phyloP scores from a whole-genome alignment of 2,797 vertebrate species.

The Microtus californicus region DNA sequence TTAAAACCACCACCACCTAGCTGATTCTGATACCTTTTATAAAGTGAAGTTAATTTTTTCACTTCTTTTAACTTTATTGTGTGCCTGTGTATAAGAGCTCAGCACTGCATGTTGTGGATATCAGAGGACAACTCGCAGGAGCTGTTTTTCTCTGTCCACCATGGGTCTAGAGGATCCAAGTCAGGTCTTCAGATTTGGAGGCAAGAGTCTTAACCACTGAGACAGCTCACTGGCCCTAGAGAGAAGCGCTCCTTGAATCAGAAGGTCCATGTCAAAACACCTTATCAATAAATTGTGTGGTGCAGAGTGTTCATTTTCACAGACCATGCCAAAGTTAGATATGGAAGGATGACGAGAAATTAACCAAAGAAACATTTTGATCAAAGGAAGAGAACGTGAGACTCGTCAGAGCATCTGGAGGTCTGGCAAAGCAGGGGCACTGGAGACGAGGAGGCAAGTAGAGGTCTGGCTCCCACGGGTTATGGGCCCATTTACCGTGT shows the following conservation, averaged over 20 bases:
- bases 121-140: background rate
- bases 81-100: background rate
- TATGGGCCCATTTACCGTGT: background rate
- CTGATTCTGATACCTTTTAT: background rate
- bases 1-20: no score
- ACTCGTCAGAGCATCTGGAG: background rate
- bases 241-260: slow-evolving; percentile 26
- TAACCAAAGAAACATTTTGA: background rate
- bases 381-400: background rate
- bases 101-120: background rate
- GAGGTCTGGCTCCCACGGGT: background rate
- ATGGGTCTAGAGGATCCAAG: background rate
- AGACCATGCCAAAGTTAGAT: background rate
- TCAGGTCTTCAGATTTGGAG: background rate
- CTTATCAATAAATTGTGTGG: background rate
- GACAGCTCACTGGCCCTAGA: background rate
- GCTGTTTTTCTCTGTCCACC: background rate
- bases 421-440: no score
- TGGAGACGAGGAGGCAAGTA: no score
- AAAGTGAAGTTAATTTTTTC: background rate
- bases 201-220: no score
- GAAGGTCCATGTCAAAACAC: slow-evolving; percentile 35
- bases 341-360: background rate
- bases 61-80: background rate
- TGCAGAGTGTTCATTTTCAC: background rate